Percentiles rank a stretch among this genome's conserved stretches.
phyloP scores from a whole-genome alignment of 2,888 invertebrate species.

The Apantesis nais region DNA sequence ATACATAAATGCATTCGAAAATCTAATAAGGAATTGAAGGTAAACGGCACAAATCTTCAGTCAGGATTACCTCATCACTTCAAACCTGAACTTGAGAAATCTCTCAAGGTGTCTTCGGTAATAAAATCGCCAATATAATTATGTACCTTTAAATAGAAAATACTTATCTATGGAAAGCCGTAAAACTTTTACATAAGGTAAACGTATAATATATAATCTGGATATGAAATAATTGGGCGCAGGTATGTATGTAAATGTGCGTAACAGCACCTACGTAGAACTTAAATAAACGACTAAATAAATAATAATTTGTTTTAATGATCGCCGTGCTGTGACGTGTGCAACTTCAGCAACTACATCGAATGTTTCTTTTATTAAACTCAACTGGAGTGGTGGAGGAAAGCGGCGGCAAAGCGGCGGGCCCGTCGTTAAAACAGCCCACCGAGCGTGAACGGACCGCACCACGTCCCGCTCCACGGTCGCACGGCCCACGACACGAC shows the following conservation, averaged over 20 bases:
- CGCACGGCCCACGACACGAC: neutral
- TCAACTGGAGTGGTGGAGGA: conserved; percentile 34
- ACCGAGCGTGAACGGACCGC: conserved; percentile 37
- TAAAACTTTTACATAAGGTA: too few species aligned
- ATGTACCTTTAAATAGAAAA: too few species aligned
- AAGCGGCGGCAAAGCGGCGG: conserved; percentile 22
- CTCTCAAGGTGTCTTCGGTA: neutral
- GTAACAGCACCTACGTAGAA: neutral
- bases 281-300: neutral
- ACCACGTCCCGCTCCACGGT: conserved; percentile 6
- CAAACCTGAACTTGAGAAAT: too few species aligned
- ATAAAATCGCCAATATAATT: neutral
- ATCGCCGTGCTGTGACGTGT: conserved; percentile 19
- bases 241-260: too few species aligned
- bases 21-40: too few species aligned
- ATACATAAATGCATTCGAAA: too few species aligned
- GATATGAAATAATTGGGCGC: too few species aligned
- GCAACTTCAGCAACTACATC: conserved; percentile 34
- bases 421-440: conserved; percentile 45
- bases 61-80: too few species aligned
- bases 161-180: too few species aligned
- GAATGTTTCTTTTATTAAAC: conserved; percentile 48
- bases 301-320: conserved; percentile 20
- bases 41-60: too few species aligned
- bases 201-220: too few species aligned